Base-by-base conservation (phyloP, 2,888 invertebrate species). In the Byasa hedistus region DNA sequence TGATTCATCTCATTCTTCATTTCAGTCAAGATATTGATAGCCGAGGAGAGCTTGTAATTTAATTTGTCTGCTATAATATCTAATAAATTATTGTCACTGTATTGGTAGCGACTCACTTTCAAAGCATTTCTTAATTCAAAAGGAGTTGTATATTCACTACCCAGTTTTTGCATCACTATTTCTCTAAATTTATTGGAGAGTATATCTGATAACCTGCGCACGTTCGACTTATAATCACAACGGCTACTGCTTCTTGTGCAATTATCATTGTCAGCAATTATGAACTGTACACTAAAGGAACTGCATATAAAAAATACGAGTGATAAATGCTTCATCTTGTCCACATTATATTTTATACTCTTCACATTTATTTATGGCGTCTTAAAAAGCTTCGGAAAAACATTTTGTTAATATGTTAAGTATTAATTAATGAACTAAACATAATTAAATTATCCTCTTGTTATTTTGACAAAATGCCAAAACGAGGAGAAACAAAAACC, bases 241-340 rank as follows among this genome's bases (percentile, higher is more conserved):
- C 86, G 85, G 71, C 73, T 85, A 76, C 79, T 84, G 52, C 81
- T 81, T 72, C 77, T 82, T 22, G 85, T 85, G 71, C 87, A 88
- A 69, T 86, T 87, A 75, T 89, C 89, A 76, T 81, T 82, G 73
- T 89, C 80, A 68, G 86, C 83, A 58, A 77, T 70, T 74, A 82
- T 81, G 69, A 76, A 70, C 70, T 72, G 75, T 72, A 78, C 73
- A 70, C 81, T 79, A 75, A 79, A 73, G 75, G 76, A 76, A 68
- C 76, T 75, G 69, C 79, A 78, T 77, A 87, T 80, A 76, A 80
- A 79, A 78, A 89, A 79, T 75, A 88, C 77, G 74, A 86, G 75
- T 73, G 83, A 81, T 83, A 86, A 79, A 77, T 82, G 69, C 84
- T 84, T 89, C 91, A 91, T 91, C 76, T 83, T 89, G 82, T 84